phyloP scores from a whole-genome alignment of 2,797 vertebrate genomes.

The Adelosebastes latens region DNA sequence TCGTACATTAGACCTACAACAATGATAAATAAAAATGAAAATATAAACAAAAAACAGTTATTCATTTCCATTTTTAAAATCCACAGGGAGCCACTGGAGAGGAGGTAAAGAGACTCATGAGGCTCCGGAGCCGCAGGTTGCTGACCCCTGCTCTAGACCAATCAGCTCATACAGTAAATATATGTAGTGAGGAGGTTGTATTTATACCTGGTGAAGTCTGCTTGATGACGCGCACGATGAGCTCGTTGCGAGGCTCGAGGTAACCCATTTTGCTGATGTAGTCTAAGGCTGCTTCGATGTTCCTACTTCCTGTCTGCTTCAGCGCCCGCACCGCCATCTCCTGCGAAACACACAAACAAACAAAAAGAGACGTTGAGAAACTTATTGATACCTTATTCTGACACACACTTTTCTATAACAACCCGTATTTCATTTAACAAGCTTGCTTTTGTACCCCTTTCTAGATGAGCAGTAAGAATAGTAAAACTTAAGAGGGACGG shows the following conservation, averaged over 20 bases:
- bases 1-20: too few relatives aligned
- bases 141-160: not conserved
- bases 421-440: not conserved
- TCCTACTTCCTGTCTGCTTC: slow-evolving; percentile 97
- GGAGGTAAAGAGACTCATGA: too few relatives aligned
- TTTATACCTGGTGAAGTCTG: slow-evolving; percentile 94
- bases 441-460: too few relatives aligned
- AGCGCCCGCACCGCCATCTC: slow-evolving; percentile 97
- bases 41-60: too few relatives aligned
- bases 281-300: slow-evolving; percentile 95
- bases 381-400: not conserved
- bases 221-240: slow-evolving; percentile 97
- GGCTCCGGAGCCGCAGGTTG: too few relatives aligned
- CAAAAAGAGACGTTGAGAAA: not conserved
- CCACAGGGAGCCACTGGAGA: too few relatives aligned
- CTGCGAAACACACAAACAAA: slow-evolving; percentile 70
- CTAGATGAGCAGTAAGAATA: too few relatives aligned
- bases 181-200: not conserved
- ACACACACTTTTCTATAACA: not conserved
- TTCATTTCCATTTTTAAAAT: too few relatives aligned
- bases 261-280: slow-evolving; percentile 99
- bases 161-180: not conserved
- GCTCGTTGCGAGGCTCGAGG: slow-evolving; percentile 95
- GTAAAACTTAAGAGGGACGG: too few relatives aligned
- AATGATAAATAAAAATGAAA: too few relatives aligned